A percentile compares a stretch with the other conserved stretches of the same genome.
Conservation (phyloP, 2,888 invertebrate genomes). For the Drosophila melanosoma region DNA sequence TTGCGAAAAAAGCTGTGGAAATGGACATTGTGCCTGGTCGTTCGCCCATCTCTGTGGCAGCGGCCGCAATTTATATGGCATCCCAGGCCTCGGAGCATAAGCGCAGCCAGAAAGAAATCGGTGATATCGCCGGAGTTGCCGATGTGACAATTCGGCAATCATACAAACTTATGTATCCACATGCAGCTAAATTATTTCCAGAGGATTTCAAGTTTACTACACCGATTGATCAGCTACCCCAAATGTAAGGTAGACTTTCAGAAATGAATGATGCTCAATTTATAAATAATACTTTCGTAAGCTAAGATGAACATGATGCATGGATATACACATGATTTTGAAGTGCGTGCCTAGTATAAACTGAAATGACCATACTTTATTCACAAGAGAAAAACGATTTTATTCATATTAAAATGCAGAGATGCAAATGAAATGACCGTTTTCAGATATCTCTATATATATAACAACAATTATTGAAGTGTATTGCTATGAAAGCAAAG, state of each 20-base stretch:
- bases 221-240: conserved; percentile 96
- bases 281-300: conserved; percentile 38
- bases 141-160: conserved; percentile 99
- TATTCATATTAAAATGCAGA: conserved; percentile 38
- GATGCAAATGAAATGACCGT: conserved; percentile 20
- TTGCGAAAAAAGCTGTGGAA: conserved; percentile 98
- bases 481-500: conserved; percentile 10
- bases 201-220: conserved; percentile 98
- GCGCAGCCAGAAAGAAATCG: conserved; percentile 98
- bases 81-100: conserved; percentile 98
- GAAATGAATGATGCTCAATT: conserved; percentile 62
- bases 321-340: conserved; percentile 24
- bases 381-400: conserved; percentile 51
- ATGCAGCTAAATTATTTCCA: conserved; percentile 96
- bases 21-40: conserved; percentile 98
- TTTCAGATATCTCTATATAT: conserved; percentile 8
- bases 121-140: conserved; percentile 98
- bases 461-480: conserved; percentile 3
- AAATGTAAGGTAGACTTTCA: conserved; percentile 87
- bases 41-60: conserved; percentile 99
- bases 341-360: conserved; percentile 39
- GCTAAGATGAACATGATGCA: conserved; percentile 21
- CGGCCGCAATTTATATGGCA: conserved; percentile 99
- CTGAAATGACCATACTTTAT: conserved; percentile 42
- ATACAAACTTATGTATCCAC: conserved; percentile 98